Percentiles rank a stretch among this genome's conserved stretches.
Evolutionary conservation across 2,888 invertebrate species (phyloP).

Genomic region (Diplazon laetatorius): DNA sequence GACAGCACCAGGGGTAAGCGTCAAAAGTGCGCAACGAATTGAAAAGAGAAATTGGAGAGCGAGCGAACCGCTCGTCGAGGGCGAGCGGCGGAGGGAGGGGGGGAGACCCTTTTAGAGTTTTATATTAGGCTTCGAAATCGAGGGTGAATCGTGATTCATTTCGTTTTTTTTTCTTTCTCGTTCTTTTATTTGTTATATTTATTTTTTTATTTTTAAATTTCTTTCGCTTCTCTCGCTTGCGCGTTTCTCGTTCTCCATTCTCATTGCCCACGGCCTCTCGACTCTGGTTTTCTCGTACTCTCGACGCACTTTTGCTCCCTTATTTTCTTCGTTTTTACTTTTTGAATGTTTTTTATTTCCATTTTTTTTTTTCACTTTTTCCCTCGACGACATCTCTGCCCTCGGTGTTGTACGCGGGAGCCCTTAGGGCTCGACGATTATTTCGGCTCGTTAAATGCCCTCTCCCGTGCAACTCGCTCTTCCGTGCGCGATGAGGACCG

Average conservation of each 20-base stretch:
- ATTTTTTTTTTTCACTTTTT: constrained; percentile 24
- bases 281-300: constrained; percentile 29
- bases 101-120: constrained; percentile 36
- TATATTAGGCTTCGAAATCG: constrained; percentile 57
- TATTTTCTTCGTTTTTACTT: constrained; percentile 44
- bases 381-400: constrained; percentile 46
- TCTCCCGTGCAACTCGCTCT: constrained; percentile 62
- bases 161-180: constrained; percentile 17
- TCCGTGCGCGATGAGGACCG: constrained; percentile 70
- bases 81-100: background rate
- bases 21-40: constrained; percentile 51
- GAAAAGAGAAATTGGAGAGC: constrained; percentile 45
- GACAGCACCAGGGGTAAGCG: constrained; percentile 10
- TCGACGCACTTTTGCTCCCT: constrained; percentile 56
- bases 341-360: too few species aligned
- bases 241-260: constrained; percentile 29
- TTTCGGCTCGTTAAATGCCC: constrained; percentile 71
- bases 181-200: too few species aligned
- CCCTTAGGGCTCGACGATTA: constrained; percentile 69
- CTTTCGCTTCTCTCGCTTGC: background rate
- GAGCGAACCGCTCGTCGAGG: background rate
- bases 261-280: constrained; percentile 24
- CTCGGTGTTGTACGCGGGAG: constrained; percentile 33
- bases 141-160: constrained; percentile 60
- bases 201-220: too few species aligned